A percentile compares a stretch with the other conserved stretches of the same genome.
Evolutionary conservation across 2,888 invertebrate species (phyloP).

Genomic region (Carterocephalus palaemon): DNA sequence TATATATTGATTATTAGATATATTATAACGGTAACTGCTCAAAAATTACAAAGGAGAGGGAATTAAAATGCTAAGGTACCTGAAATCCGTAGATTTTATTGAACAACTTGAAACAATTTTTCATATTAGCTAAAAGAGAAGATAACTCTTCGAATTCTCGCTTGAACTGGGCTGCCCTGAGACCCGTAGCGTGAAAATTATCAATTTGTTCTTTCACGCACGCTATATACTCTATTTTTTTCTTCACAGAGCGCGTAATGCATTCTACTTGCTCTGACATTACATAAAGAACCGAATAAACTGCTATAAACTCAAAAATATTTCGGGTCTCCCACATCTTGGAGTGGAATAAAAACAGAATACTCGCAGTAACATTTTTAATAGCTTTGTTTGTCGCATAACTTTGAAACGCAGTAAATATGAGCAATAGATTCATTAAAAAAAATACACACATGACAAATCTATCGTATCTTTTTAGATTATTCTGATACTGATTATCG

Average conservation of each 20-base stretch:
- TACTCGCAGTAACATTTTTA: background rate
- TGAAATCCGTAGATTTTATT: conserved; percentile 17
- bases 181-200: no score
- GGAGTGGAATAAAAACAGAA: background rate
- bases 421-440: background rate
- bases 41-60: no score
- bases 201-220: background rate
- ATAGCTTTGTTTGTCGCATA: no score
- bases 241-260: conserved; percentile 13
- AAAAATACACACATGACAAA: conserved; percentile 2
- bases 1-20: no score
- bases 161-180: no score
- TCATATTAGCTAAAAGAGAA: conserved; percentile 11
- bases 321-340: conserved; percentile 2
- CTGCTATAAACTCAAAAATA: conserved; percentile 3
- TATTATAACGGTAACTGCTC: no score
- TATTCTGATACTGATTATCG: conserved; percentile 9
- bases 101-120: conserved; percentile 10
- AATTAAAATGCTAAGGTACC: conserved; percentile 3
- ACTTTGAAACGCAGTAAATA: background rate
- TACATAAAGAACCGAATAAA: conserved; percentile 14
- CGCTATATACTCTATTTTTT: background rate
- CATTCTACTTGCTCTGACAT: conserved; percentile 22
- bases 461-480: background rate
- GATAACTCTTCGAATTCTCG: conserved; percentile 8